Percentiles rank a stretch among this genome's conserved stretches.
These are phyloP conservation scores for Xestia c-nigrum DNA, from an alignment of 2,888 invertebrate genomes.

Conservation along the genomic window DNA sequence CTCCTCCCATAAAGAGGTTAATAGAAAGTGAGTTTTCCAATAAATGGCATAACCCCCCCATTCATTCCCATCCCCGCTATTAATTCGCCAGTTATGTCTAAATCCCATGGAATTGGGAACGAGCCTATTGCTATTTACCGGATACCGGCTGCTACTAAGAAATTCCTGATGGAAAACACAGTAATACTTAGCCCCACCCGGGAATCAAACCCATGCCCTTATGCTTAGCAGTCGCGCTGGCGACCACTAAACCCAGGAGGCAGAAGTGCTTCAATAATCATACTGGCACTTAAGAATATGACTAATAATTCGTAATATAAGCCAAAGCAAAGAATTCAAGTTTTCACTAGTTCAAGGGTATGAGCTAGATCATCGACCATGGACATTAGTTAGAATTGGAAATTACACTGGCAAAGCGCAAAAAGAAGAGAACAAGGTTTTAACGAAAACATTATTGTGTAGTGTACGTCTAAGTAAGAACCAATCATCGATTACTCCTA, in stretches of 20 bases:
- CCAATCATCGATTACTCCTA: background rate
- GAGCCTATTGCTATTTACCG: too few relatives aligned
- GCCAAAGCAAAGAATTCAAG: background rate
- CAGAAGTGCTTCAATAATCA: too few relatives aligned
- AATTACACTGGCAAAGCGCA: background rate
- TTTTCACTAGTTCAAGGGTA: slow-evolving; percentile 46
- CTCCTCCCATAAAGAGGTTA: background rate
- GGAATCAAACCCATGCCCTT: too few relatives aligned
- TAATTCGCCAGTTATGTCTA: too few relatives aligned
- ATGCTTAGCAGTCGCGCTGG: too few relatives aligned
- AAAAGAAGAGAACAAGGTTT: slow-evolving; percentile 34
- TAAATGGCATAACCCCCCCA: too few relatives aligned
- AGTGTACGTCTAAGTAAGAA: background rate
- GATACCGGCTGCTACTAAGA: too few relatives aligned
- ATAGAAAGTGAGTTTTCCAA: background rate
- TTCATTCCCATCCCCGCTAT: too few relatives aligned
- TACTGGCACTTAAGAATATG: background rate
- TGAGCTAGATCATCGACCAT: slow-evolving; percentile 38
- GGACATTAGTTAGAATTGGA: slow-evolving; percentile 4
- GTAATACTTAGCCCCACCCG: too few relatives aligned
- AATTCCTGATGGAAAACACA: too few relatives aligned
- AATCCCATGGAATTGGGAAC: too few relatives aligned
- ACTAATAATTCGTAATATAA: background rate
- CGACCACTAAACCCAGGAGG: too few relatives aligned
- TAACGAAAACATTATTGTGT: background rate